Conservation (phyloP, 2,797 vertebrate species). For the Chelon auratus region DNA sequence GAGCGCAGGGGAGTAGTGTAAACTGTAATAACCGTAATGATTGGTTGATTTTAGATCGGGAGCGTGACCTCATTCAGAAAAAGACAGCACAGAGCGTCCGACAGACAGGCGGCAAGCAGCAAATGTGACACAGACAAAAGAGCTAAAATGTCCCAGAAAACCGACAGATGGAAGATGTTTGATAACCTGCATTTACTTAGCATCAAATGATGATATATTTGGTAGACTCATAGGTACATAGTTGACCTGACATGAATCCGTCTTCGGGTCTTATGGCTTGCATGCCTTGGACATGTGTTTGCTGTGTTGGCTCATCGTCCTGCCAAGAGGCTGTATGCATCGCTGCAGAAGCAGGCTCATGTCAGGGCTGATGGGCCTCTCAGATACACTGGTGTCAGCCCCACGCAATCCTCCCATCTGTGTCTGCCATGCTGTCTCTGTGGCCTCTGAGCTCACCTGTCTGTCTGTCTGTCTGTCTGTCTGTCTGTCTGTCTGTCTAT, state of each 20-base stretch:
- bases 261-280: constrained; percentile 53
- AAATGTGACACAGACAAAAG: constrained; percentile 1
- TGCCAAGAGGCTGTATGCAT: constrained; percentile 76
- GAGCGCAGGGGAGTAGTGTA: constrained; percentile 13
- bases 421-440: constrained; percentile 12
- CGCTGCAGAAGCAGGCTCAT: constrained; percentile 65
- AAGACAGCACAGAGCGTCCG: constrained; percentile 24
- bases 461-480: not conserved
- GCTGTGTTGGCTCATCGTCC: constrained; percentile 42
- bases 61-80: constrained; percentile 37
- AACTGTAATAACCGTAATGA: constrained; percentile 55
- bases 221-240: constrained; percentile 53
- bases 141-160: not conserved
- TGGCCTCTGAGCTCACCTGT: constrained; percentile 1
- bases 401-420: constrained; percentile 43
- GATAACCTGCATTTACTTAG: constrained; percentile 45
- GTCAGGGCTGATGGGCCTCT: constrained; percentile 64
- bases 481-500: constrained; percentile 2
- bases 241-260: constrained; percentile 59
- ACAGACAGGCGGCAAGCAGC: constrained; percentile 4
- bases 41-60: constrained; percentile 34
- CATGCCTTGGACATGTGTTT: constrained; percentile 69
- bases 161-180: constrained; percentile 25
- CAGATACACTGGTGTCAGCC: constrained; percentile 57
- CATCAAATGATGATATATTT: constrained; percentile 54